A percentile compares a stretch with the other conserved stretches of the same genome.
Evolutionary conservation across 2,888 invertebrate species (phyloP).

Genomic region (Hyppa rectilinea): DNA sequence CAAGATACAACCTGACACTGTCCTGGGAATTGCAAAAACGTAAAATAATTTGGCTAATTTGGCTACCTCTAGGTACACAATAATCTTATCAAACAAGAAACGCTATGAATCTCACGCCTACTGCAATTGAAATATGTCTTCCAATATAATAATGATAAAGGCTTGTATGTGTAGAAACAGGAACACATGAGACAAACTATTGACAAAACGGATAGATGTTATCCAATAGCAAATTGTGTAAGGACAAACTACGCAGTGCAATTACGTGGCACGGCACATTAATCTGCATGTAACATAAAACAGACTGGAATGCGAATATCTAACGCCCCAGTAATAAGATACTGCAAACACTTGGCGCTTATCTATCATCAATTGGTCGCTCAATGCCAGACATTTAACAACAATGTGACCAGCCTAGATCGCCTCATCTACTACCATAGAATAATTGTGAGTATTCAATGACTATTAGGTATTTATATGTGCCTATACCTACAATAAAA

Average conservation of each 20-base stretch:
- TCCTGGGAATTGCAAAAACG: too few relatives aligned
- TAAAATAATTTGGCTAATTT: too few relatives aligned
- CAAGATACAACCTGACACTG: too few relatives aligned
- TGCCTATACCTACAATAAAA: not conserved
- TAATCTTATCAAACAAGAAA: conserved; percentile 16
- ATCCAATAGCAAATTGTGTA: conserved; percentile 46
- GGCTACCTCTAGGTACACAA: too few relatives aligned
- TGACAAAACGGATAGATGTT: conserved; percentile 56
- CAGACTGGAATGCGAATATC: conserved; percentile 72
- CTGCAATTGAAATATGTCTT: conserved; percentile 19
- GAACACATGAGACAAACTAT: conserved; percentile 18
- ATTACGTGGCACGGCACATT: conserved; percentile 49
- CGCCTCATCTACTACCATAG: conserved; percentile 20
- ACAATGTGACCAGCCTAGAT: conserved; percentile 45
- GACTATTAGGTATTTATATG: not conserved
- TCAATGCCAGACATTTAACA: conserved; percentile 64
- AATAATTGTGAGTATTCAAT: conserved; percentile 9
- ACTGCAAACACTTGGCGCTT: conserved; percentile 76
- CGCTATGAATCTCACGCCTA: conserved; percentile 2
- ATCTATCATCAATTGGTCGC: conserved; percentile 75
- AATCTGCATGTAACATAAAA: conserved; percentile 65
- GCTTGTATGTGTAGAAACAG: conserved; percentile 25
- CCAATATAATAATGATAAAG: conserved; percentile 30
- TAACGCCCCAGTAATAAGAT: conserved; percentile 84
- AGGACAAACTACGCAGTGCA: conserved; percentile 44